A percentile compares a stretch with the other conserved stretches of the same genome.
Evolutionary conservation across 2,113 vertebrate species (phyloP).

Genomic region (Paradoxurus hermaphroditus): DNA sequence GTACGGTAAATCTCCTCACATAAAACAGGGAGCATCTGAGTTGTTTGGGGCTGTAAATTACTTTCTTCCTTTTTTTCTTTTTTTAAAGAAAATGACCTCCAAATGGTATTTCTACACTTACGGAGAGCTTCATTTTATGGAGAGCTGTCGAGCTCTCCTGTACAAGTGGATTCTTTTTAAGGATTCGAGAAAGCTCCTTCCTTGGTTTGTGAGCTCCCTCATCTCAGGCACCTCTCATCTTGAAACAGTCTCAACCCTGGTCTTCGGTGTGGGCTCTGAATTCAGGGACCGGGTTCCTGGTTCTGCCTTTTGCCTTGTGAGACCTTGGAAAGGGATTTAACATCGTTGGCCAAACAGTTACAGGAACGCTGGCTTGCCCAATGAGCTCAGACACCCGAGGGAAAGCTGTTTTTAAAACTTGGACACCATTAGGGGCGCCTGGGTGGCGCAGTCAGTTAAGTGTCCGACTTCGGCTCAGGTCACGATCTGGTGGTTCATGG

Average conservation of each 20-base stretch:
- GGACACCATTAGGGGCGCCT: not conserved
- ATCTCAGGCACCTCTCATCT: not conserved
- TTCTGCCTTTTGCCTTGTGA: not conserved
- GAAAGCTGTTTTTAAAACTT: not conserved
- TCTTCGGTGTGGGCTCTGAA: not conserved
- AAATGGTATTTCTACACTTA: conserved; percentile 3
- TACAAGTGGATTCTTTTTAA: not conserved
- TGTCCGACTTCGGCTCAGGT: not conserved
- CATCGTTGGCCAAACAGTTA: not conserved
- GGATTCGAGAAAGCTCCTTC: not conserved
- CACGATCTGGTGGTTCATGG: not conserved
- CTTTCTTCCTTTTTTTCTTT: not conserved
- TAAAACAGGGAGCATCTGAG: conserved; percentile 22
- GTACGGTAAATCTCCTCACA: not conserved
- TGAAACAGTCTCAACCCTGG: not conserved
- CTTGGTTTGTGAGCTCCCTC: not conserved
- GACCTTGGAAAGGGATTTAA: not conserved
- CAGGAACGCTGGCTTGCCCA: not conserved
- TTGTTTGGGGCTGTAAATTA: conserved; percentile 34
- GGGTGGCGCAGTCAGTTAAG: not conserved
- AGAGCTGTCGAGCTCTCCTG: not conserved
- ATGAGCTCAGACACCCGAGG: not conserved
- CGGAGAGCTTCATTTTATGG: not conserved
- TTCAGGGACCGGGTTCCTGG: not conserved
- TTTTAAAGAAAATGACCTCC: conserved; percentile 54